These are phyloP conservation scores for Pachyramphus minor DNA, from an alignment of 2,113 vertebrate genomes.

Conservation along the genomic window DNA sequence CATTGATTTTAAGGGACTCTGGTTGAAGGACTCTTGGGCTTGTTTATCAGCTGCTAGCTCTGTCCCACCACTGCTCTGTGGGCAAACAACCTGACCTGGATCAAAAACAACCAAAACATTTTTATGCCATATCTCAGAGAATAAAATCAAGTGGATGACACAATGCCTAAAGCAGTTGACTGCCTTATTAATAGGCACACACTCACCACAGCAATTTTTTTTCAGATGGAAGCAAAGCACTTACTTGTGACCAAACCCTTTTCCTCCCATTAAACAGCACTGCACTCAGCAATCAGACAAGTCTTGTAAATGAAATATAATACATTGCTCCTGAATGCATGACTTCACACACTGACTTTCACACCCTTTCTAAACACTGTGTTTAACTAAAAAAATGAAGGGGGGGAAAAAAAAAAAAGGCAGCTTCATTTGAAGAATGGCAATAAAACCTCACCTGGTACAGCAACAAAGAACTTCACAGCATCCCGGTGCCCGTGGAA, in stretches of 20 bases:
- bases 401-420: background rate
- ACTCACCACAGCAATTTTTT: background rate
- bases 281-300: background rate
- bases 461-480: constrained; percentile 96
- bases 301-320: background rate
- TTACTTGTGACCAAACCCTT: background rate
- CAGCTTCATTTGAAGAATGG: background rate
- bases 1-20: constrained; percentile 80
- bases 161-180: background rate
- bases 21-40: constrained; percentile 73
- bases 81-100: constrained; percentile 84
- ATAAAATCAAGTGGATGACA: background rate
- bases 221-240: background rate
- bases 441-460: constrained; percentile 81
- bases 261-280: background rate
- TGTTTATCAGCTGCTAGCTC: constrained; percentile 75
- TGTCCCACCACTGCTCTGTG: constrained; percentile 69
- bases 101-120: background rate
- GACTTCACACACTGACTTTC: background rate
- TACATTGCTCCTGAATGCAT: background rate
- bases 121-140: background rate
- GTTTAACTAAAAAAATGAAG: background rate
- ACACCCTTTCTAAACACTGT: background rate
- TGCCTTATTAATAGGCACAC: background rate
- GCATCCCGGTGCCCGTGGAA: constrained; percentile 97